Percentiles rank a stretch among this genome's conserved stretches.
Conservation (phyloP, 1,140 invertebrate species). For the Pissodes strobi region DNA sequence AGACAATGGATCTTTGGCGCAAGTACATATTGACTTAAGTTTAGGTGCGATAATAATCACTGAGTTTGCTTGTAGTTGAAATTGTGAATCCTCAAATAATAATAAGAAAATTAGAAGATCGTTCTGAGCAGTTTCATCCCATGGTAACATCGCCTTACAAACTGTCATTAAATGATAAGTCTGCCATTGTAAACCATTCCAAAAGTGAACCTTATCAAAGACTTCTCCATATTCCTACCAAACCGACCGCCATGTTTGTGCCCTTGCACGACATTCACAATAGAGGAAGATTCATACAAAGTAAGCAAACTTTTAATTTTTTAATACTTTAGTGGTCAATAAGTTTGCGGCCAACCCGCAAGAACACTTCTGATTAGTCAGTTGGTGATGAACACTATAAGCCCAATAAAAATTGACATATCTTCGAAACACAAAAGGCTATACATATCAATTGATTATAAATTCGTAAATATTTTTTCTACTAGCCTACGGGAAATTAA, state of each 20-base stretch:
- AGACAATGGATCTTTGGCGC: too few relatives aligned
- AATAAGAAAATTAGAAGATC: constrained; percentile 59
- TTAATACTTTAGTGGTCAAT: too few relatives aligned
- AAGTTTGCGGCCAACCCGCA: too few relatives aligned
- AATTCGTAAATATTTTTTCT: too few relatives aligned
- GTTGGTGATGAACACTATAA: background rate
- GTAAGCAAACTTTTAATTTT: constrained; percentile 15
- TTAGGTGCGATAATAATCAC: too few relatives aligned
- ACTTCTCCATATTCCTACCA: constrained; percentile 65
- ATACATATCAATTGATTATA: too few relatives aligned
- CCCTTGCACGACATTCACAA: constrained; percentile 59
- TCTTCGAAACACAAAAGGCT: too few relatives aligned
- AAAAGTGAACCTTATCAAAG: constrained; percentile 55
- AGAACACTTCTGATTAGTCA: too few relatives aligned
- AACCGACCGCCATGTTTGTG: constrained; percentile 59
- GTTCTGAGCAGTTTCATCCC: constrained; percentile 64
- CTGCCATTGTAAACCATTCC: constrained; percentile 62
- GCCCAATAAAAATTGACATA: too few relatives aligned
- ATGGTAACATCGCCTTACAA: constrained; percentile 65
- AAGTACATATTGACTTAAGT: background rate
- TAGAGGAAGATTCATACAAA: constrained; percentile 36
- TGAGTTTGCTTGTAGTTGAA: too few relatives aligned
- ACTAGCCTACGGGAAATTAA: too few relatives aligned
- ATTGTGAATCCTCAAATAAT: constrained; percentile 63
- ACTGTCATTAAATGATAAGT: constrained; percentile 65